A percentile compares a stretch with the other conserved stretches of the same genome.
Conservation (phyloP, 2,888 invertebrate species). For the Eurois occulta region DNA sequence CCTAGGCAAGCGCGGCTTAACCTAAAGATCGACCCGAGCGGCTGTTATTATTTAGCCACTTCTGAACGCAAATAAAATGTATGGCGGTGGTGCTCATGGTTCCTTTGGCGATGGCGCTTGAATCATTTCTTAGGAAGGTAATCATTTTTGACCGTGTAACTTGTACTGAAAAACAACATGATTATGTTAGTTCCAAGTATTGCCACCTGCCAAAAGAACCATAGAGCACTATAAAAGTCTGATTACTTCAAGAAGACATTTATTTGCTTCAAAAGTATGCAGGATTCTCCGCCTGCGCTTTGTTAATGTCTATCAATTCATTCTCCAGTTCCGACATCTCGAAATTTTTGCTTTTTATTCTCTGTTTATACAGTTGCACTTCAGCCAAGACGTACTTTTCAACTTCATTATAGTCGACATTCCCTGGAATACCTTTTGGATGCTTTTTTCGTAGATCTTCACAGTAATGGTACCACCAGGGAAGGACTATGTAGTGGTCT, state of each 20-base stretch:
- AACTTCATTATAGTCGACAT: background rate
- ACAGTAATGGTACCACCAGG: constrained; percentile 81
- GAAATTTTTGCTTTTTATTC: background rate
- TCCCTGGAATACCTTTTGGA: constrained; percentile 15
- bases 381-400: constrained; percentile 60
- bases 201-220: background rate
- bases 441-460: constrained; percentile 65
- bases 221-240: background rate
- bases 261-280: background rate
- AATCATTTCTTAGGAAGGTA: background rate
- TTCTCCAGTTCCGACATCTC: constrained; percentile 6
- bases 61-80: background rate
- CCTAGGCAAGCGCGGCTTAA: no score
- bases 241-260: background rate
- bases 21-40: no score
- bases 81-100: background rate
- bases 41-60: no score
- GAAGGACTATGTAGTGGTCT: constrained; percentile 69
- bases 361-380: constrained; percentile 63
- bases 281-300: fast-evolving
- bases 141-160: no score
- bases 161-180: background rate
- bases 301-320: background rate
- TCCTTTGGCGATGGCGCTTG: background rate
- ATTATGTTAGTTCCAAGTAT: background rate